Evolutionary conservation across 2,797 vertebrate genomes (phyloP), one percentile per base, ranked within the genome.

Genomic region (Emydoidea blandingii): DNA sequence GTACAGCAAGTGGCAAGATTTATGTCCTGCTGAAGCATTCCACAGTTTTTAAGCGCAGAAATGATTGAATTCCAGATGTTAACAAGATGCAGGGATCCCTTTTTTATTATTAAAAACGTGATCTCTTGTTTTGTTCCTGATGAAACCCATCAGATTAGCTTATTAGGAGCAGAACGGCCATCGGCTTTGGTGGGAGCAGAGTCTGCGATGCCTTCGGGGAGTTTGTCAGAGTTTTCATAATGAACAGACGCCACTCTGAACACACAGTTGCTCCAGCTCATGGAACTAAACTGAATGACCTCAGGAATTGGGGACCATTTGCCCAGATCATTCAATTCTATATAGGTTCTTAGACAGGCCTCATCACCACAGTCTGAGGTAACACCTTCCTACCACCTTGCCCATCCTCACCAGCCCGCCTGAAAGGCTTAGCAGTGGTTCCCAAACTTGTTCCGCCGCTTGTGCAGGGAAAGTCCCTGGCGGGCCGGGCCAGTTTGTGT

Each of bases 11-110:
- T 98, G 98, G 97, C 97, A 98, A 98, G 98, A 99, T 99, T 99
- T 99, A 99, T 99, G 98, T 98, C 98, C 98, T 98, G 98, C 98
- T 98, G 99, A 99, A 98, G 98, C 98, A 99, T 99, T 99, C 99
- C 96, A 98, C 98, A 98, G 98, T 99, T 99, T 99, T 99, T 98
- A 99, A 62, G 98, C 98, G 98, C 94, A 97, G 98, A 98, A 98
- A 98, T 99, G 99, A 99, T 99, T 99, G 98, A 98, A 98, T 98
- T 98, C 98, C 99, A 99, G 98, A 99, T 99, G 99, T 98, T 98
- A 99, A 98, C 99, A 99, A 99, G 98, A 99, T 99, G 99, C 98
- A 98, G 98, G 97, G 98, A 96, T 37, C 97, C 97, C 98, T 97
- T 98, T 98, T 98, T 99, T 98, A 98, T 98, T 98, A 98, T 98